These are phyloP conservation scores for Pterostichus madidus DNA, from an alignment of 2,888 invertebrate species.

Conservation along the genomic window DNA sequence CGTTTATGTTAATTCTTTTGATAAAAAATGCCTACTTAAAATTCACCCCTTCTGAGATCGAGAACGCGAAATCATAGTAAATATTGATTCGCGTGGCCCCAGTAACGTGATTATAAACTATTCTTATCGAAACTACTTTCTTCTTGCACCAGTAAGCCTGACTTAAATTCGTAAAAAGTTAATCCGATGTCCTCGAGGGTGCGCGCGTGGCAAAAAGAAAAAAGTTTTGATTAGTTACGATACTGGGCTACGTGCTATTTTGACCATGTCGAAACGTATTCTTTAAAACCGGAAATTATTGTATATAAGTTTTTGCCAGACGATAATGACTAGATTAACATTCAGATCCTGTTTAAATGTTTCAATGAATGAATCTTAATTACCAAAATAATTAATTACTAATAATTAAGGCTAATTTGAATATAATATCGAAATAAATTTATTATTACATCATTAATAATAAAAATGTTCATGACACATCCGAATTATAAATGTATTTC, in stretches of 20 bases:
- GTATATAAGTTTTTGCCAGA: constrained; percentile 33
- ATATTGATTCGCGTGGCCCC: constrained; percentile 59
- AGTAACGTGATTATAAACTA: constrained; percentile 41
- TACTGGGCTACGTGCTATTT: constrained; percentile 6
- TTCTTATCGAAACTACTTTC: constrained; percentile 48
- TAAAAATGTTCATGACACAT: not conserved
- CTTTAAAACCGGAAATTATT: constrained; percentile 51
- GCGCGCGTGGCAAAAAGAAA: constrained; percentile 55
- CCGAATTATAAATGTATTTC: not conserved
- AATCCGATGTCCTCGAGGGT: constrained; percentile 52
- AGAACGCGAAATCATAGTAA: constrained; percentile 63
- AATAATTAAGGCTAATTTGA: constrained; percentile 14
- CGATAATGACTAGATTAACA: constrained; percentile 19
- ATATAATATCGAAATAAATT: not conserved
- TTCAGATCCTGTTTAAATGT: not conserved
- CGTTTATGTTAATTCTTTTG: constrained; percentile 73
- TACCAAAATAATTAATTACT: not conserved
- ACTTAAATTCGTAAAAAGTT: constrained; percentile 56
- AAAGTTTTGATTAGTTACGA: constrained; percentile 44
- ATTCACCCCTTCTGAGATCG: constrained; percentile 70
- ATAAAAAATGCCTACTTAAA: constrained; percentile 71
- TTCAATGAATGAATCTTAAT: constrained; percentile 29
- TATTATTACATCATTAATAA: no score
- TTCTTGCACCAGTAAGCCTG: constrained; percentile 42
- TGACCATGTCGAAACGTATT: constrained; percentile 27